Percentiles rank a stretch among this genome's conserved stretches.
These are phyloP conservation scores for Alectura lathami DNA, from an alignment of 2,113 vertebrate genomes.

Conservation along the genomic window DNA sequence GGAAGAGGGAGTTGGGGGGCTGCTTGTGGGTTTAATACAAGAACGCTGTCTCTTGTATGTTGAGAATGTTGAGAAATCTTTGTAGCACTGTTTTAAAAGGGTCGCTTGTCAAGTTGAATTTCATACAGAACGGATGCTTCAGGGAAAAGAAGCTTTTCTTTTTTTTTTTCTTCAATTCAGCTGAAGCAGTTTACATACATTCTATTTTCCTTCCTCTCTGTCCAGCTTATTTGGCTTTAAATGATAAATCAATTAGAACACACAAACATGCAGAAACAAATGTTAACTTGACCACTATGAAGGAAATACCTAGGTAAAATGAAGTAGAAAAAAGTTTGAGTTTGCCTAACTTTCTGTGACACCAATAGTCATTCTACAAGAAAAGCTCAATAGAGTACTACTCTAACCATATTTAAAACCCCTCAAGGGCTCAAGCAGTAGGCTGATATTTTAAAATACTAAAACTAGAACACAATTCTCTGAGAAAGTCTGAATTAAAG, in stretches of 20 bases:
- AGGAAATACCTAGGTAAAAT: conserved; percentile 5
- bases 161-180: not conserved
- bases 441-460: conserved; percentile 30
- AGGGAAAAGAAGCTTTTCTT: conserved; percentile 13
- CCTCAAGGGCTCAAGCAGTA: conserved; percentile 20
- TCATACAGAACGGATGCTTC: conserved; percentile 58
- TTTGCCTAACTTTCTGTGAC: not conserved
- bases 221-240: conserved; percentile 10
- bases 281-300: not conserved
- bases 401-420: not conserved
- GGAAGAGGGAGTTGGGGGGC: not conserved
- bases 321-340: not conserved
- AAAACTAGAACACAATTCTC: conserved; percentile 37
- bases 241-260: conserved; percentile 7
- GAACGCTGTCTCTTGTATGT: not conserved
- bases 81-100: conserved; percentile 41
- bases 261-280: not conserved
- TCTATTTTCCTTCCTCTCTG: not conserved
- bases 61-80: conserved; percentile 29
- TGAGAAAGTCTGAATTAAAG: conserved; percentile 37
- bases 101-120: conserved; percentile 72
- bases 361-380: not conserved
- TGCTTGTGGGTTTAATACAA: not conserved
- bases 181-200: conserved; percentile 32
- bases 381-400: not conserved